Evolutionary conservation across 2,797 vertebrate species (phyloP), one percentile per base, ranked within the genome.

Genomic region (Lepilemur septentrionalis): DNA sequence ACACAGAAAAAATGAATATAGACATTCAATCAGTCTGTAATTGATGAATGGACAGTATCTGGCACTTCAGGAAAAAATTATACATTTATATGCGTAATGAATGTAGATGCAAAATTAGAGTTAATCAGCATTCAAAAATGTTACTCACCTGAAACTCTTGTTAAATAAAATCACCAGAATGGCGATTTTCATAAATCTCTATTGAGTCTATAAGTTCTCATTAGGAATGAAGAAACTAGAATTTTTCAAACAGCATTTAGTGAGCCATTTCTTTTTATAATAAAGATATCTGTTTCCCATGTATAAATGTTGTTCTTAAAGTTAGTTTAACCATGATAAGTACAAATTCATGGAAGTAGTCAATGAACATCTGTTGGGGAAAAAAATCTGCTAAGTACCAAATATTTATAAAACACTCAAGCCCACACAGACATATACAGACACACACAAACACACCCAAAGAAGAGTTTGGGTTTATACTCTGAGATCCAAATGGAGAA

Each of bases 331-430:
- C 92, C 69, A 38, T 78, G 22, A 8, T 73, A 94, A 93, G 67
- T 35, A 81, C 61, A 94, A 92, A 89, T 83, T 94, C 32, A 12
- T 95, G 81, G 46, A 93, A 82, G 38, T 59, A n/a, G 41, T 20
- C 91, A 46, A 76, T 83, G 75, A 95, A 67, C 30, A 83, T 96
- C 65, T 87, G 70, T 63, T 78, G 78, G 48, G 61, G 4, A 23
- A 41, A 75, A 46, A 92, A 94, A 46, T 73, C 81, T 96, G 13
- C 9, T 38, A 92, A 90, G 22, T 52, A 81, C 46, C 38, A 93
- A 95, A 90, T 96, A 87, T 95, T 95, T 96, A 63, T 96, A 87
- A 93, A 96, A 73, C 28, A 25, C 30, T 93, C 70, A 91, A 72
- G 38, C 50, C 73, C 85, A 94, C 67, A 69, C 14, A 89, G 38